phyloP scores from a whole-genome alignment of 1,140 invertebrate genomes.

The Anadara kagoshimensis region DNA sequence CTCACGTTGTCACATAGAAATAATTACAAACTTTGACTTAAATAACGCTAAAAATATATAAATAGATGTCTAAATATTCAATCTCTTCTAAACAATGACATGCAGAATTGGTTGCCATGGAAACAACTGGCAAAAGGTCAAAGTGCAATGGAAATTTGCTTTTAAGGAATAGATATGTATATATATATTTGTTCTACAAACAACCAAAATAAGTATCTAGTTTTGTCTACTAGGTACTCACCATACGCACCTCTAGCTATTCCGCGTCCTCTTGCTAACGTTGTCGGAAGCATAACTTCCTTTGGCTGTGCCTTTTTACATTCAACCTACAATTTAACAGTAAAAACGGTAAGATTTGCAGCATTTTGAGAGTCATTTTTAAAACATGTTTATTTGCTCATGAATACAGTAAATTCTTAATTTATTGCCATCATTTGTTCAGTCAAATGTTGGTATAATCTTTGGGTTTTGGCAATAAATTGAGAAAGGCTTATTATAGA shows the following conservation, averaged over 20 bases:
- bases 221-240: slow-evolving; percentile 11
- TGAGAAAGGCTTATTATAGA: too few species aligned
- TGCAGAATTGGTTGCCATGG: slow-evolving; percentile 22
- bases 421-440: too few species aligned
- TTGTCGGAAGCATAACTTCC: slow-evolving; percentile 92
- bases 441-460: too few species aligned
- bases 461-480: too few species aligned
- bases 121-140: slow-evolving; percentile 35
- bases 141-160: slow-evolving; percentile 25
- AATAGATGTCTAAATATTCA: too few species aligned
- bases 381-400: too few species aligned
- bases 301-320: slow-evolving; percentile 99
- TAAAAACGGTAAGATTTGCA: background rate
- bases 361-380: too few species aligned
- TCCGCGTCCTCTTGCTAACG: slow-evolving; percentile 58
- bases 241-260: slow-evolving; percentile 55
- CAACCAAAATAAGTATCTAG: slow-evolving; percentile 28
- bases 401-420: too few species aligned
- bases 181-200: slow-evolving; percentile 28
- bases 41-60: too few species aligned
- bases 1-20: too few species aligned
- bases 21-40: too few species aligned
- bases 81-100: background rate
- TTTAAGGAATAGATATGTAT: slow-evolving; percentile 23
- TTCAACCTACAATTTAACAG: slow-evolving; percentile 87